Conservation (phyloP, 2,888 invertebrate genomes). For the Crossocerus cetratus region DNA sequence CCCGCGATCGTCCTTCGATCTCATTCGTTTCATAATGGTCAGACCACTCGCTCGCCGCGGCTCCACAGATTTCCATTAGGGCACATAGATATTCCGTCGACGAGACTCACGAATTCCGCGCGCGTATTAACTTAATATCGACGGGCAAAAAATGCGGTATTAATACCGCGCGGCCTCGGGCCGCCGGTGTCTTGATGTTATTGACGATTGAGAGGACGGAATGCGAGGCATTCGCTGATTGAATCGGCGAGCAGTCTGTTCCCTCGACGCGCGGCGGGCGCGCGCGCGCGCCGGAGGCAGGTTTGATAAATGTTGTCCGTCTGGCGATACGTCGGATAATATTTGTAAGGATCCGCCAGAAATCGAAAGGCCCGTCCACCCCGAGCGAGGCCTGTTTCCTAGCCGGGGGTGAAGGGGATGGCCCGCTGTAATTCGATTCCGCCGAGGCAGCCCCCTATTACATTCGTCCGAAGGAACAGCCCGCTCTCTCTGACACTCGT, state of each 20-base stretch:
- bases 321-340: slow-evolving; percentile 72
- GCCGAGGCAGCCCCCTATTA: slow-evolving; percentile 26
- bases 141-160: slow-evolving; percentile 46
- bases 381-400: neutral
- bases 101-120: neutral
- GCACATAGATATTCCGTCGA: too few species aligned
- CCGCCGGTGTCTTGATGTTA: slow-evolving; percentile 62
- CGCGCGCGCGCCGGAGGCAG: slow-evolving; percentile 30
- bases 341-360: slow-evolving; percentile 68
- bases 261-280: slow-evolving; percentile 31
- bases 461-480: slow-evolving; percentile 32
- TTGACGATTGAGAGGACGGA: slow-evolving; percentile 67
- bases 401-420: slow-evolving; percentile 49
- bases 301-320: slow-evolving; percentile 74
- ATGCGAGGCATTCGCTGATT: slow-evolving; percentile 74
- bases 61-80: too few species aligned
- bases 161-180: slow-evolving; percentile 60
- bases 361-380: slow-evolving; percentile 39
- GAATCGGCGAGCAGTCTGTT: slow-evolving; percentile 63
- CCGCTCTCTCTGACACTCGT: slow-evolving; percentile 38
- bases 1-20: neutral
- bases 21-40: neutral
- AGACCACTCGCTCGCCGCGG: too few species aligned
- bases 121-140: neutral
- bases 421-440: slow-evolving; percentile 65